Evolutionary conservation across 2,797 vertebrate genomes (phyloP), one percentile per base, ranked within the genome.

Genomic region (Margarornis squamiger): DNA sequence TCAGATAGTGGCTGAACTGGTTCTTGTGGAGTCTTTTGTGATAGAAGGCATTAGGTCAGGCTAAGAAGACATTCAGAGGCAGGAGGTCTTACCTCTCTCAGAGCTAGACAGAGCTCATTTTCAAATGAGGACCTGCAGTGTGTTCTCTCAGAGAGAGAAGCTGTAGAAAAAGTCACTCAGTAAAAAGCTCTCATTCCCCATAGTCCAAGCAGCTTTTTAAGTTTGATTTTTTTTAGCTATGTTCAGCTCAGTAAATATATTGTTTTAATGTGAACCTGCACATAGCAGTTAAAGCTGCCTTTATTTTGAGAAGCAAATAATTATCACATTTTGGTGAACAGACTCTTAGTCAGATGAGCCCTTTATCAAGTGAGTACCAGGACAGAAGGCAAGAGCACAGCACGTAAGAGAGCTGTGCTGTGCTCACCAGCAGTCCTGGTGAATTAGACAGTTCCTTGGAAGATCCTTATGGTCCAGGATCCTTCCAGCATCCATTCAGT

Each of bases 31-130:
- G 38, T 59, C 57, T 70, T 96, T 84, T 92, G 74, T 88, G 48
- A 34, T 59, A 63, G 62, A 73, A 93, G 79, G 39, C 62, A 48
- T 72, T 72, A 92, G 93, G 82, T 94, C 91, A 96, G 85, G 62
- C 39, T 59, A 43, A 43, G 87, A 90, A 15, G 86, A 70, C 43
- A 59, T 84, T 88, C 79, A 86, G 62, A 88, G 55, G 66, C 85
- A 91, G 79, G 89, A 89, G 73, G 29, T 78, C 32, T 88, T 51
- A 62, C 36, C 66, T 84, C 14, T 90, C 63, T 46, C 73, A 66
- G 76, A 81, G 66, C 27, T 68, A 74, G 68, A 36, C 14, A 54
- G 65, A 92, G 57, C 17, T 91, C n/a, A 73, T 88, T 91, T 92
- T 90, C 59, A 90, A 70, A 84, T 59, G 21, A 73, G 55, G 55